phyloP scores from a whole-genome alignment of 2,113 vertebrate genomes.

The Isurus oxyrinchus region DNA sequence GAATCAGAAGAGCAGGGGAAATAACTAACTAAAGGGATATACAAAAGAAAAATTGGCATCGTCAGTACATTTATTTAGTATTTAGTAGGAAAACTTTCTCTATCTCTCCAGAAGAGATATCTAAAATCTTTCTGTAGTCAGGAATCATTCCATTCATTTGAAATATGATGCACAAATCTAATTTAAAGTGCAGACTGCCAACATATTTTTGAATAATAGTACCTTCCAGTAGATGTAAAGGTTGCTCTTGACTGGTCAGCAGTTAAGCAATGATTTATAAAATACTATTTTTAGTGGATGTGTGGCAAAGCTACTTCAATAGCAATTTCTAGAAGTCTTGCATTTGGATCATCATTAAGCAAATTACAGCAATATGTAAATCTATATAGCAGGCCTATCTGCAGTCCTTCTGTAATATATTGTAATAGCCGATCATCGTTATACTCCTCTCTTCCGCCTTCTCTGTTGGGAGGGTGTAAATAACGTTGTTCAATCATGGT shows the following conservation, averaged over 20 bases:
- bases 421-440: neutral
- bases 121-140: neutral
- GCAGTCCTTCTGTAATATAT: neutral
- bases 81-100: neutral
- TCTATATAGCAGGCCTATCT: neutral
- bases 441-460: neutral
- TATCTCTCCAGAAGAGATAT: neutral
- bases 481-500: neutral
- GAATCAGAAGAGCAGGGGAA: neutral
- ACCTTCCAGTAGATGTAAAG: neutral
- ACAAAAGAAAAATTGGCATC: neutral
- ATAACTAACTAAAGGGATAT: neutral
- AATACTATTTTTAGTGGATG: neutral
- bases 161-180: neutral
- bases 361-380: neutral
- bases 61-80: neutral
- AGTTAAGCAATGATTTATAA: conserved; percentile 19
- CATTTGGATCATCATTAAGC: neutral
- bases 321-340: neutral
- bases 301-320: neutral
- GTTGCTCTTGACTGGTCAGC: neutral
- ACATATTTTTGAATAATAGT: conserved; percentile 22
- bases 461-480: neutral
- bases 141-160: neutral
- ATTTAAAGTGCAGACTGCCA: conserved; percentile 6